Base-by-base conservation (phyloP, 2,113 vertebrate species). In the Zosterops lateralis region DNA sequence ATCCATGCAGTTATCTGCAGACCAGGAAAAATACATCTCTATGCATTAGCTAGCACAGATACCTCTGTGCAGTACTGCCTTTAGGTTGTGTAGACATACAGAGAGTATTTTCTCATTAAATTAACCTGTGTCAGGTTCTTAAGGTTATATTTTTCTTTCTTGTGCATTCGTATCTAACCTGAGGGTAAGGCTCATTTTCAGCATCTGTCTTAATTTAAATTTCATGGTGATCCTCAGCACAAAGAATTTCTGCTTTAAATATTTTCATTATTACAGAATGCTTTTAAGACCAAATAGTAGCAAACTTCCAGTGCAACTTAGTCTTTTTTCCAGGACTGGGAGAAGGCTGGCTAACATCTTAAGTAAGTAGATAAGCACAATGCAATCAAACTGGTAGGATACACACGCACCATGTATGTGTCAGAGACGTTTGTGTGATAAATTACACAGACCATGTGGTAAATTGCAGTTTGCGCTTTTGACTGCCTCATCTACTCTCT, bases 361-460 rank as follows among this genome's bases (percentile, higher is more conserved):
- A 26, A 71, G 26, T 12, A 50, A 71, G 42, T 12, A 95, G 81
- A 82, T 90, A 95, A 92, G 51, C 84, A 54, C 67, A 89, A 31
- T 28, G 56, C 78, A 85, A 78, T 89, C 87, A 92, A 76, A 95
- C 89, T 89, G 72, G 76, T 38, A 93, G 87, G 86, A 80, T 92
- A 40, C 56, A 87, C 81, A 71, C 28, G 29, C 51, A 61, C 66
- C 70, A 65, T 9, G 4, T 84, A 90, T 82, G 57, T 85, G 70
- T 94, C 93, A 80, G 85, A 90, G 87, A 66, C 3, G 17, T 89
- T 91, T 70, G 74, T 78, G 80, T 96, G 92, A 96, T 95, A 92
- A 92, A 95, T 95, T 87, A n/a, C 81, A 81, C n/a, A 82, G 88
- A 82, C 91, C 94, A 95, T 95, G 93, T 95, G 88, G 95, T 66